phyloP scores from a whole-genome alignment of 2,113 vertebrate genomes.

The Pituophis catenifer region DNA sequence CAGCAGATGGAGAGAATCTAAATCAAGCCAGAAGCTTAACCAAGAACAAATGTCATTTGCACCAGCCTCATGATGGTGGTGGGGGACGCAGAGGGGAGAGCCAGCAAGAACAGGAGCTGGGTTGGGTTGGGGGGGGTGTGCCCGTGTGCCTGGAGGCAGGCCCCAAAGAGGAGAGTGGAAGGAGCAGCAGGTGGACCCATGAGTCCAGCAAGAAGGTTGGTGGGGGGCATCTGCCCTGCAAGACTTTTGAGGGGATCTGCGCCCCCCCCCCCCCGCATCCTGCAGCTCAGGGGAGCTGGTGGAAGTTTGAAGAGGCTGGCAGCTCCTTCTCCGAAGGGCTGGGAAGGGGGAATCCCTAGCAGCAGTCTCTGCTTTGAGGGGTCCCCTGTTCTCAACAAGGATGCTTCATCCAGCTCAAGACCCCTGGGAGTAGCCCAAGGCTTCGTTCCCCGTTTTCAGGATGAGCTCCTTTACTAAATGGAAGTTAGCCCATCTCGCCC shows the following conservation, averaged over 20 bases:
- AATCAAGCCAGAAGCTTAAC: slow-evolving; percentile 22
- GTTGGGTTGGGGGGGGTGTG: not conserved
- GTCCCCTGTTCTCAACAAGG: not conserved
- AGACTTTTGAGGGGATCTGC: not conserved
- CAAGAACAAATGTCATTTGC: slow-evolving; percentile 23
- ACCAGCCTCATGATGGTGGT: not conserved
- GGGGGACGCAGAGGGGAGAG: not conserved
- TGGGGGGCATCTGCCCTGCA: not conserved
- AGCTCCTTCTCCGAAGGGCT: not conserved
- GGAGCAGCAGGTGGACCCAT: not conserved
- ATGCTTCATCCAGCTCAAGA: not conserved
- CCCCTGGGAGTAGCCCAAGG: not conserved
- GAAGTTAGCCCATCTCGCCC: not conserved
- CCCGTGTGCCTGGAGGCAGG: not conserved
- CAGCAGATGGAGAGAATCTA: slow-evolving; percentile 47
- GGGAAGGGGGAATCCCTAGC: not conserved
- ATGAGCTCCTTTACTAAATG: not conserved
- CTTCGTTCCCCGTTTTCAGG: not conserved
- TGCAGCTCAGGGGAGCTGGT: not conserved
- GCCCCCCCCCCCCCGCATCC: not conserved
- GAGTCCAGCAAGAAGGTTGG: not conserved
- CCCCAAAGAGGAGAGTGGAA: not conserved
- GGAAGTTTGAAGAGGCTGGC: not conserved
- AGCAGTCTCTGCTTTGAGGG: not conserved
- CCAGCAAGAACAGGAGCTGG: not conserved